Evolutionary conservation across 2,113 vertebrate genomes (phyloP), one percentile per base, ranked within the genome.

Genomic region (Hemibagrus wyckioides): DNA sequence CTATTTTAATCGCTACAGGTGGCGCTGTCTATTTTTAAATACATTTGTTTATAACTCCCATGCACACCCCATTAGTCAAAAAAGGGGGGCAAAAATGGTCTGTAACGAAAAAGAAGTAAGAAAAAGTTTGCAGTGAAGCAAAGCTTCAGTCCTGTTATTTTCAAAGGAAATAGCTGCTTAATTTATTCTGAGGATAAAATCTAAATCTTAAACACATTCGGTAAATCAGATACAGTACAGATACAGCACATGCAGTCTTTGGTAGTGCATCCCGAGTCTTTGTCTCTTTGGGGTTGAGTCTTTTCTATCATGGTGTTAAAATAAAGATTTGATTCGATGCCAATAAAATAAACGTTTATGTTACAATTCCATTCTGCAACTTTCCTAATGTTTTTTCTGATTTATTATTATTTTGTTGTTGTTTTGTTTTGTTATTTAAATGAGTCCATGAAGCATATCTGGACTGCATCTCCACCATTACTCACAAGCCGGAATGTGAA

Each of bases 401-500:
- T 33, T 28, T 44, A 63, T 39, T 52, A 39, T 6, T 0, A 1
- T 28, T 61, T 28, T 28, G 25, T 61, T 17, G 13, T 10, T n/a
- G 5, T 56, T 23, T 86, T 84, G 8, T 48, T 85, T 81, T 23
- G 30, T 11, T 39, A 39, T 61, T 44, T 7, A 30, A n/a, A 0
- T 19, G 71, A n/a, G 15, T 25, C 50, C 30, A 30, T 82, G 44
- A 80, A 48, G 61, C n/a, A 14, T 15, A 77, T 63, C 33, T 39
- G 30, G 57, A n/a, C 59, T 63, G 39, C 15, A 79, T 44, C n/a
- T 82, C 23, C 30, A 44, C n/a, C 59, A 71, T 82, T 73, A 86
- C 67, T 80, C 80, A 56, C 36, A 80, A 84, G 87, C 54, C 28
- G 67, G 56, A 81, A 90, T 86, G 67, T 84, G 75, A 86, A 90